Evolutionary conservation across 2,888 invertebrate genomes (phyloP).

Genomic region (Standfussiana lucernea): DNA sequence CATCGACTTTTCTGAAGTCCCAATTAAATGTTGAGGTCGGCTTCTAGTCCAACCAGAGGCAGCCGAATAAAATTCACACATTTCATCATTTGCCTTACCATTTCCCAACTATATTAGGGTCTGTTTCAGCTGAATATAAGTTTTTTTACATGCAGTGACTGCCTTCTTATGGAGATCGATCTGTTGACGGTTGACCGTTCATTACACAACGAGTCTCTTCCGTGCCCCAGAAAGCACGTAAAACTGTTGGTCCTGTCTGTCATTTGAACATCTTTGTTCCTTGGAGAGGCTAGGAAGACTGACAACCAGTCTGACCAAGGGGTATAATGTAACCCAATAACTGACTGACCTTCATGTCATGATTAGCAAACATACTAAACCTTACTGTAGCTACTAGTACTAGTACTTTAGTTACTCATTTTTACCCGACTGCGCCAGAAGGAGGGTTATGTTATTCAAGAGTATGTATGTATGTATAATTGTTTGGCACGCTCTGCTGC

Average conservation of each 20-base stretch:
- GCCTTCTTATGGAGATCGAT: background rate
- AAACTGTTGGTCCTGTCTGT: background rate
- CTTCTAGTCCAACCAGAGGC: background rate
- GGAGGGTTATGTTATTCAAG: too few species aligned
- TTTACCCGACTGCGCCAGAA: too few species aligned
- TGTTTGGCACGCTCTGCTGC: too few species aligned
- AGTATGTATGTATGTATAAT: too few species aligned
- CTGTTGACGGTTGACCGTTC: too few species aligned
- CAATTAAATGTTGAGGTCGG: background rate
- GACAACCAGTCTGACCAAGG: background rate
- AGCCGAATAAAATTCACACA: background rate
- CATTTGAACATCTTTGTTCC: background rate
- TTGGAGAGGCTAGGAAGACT: background rate
- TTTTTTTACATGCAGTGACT: background rate
- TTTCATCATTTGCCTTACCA: background rate
- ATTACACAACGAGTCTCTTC: background rate
- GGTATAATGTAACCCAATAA: background rate
- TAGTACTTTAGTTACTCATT: background rate
- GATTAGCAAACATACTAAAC: background rate
- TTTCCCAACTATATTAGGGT: background rate
- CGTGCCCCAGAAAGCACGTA: background rate
- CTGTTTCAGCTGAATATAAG: background rate
- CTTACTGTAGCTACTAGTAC: too few species aligned
- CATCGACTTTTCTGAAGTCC: background rate
- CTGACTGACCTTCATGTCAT: background rate